Conservation (phyloP, 2,888 invertebrate species). For the Eledona agricola region DNA sequence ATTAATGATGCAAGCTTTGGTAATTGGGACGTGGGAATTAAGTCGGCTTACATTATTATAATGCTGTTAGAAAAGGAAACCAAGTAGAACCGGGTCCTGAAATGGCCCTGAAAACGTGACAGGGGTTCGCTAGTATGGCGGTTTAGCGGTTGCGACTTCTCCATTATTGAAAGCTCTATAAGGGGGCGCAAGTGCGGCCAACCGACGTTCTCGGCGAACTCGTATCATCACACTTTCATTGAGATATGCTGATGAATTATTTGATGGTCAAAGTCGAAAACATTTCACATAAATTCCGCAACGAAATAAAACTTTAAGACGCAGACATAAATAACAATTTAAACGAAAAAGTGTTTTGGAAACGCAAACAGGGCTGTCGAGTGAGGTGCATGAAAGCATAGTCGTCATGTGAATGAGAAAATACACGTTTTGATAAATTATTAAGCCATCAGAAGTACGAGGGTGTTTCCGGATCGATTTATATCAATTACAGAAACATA, state of each 20-base stretch:
- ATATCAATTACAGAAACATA: no score
- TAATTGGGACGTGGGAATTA: slow-evolving; percentile 37
- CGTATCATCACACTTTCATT: slow-evolving; percentile 45
- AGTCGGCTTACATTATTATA: slow-evolving; percentile 36
- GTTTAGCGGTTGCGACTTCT: slow-evolving; percentile 41
- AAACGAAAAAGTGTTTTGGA: no score
- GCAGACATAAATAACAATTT: no score
- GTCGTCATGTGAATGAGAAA: no score
- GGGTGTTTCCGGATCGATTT: no score
- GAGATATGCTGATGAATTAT: slow-evolving; percentile 40
- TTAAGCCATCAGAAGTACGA: no score
- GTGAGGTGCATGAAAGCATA: no score
- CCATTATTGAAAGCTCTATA: slow-evolving; percentile 40
- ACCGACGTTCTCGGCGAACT: slow-evolving; percentile 31
- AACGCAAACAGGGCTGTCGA: no score
- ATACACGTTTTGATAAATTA: no score
- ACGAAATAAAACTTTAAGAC: slow-evolving; percentile 2
- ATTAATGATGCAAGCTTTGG: slow-evolving; percentile 4
- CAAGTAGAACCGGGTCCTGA: slow-evolving; percentile 30
- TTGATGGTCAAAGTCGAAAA: slow-evolving; percentile 29
- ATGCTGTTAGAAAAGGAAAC: slow-evolving; percentile 33
- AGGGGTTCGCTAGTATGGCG: slow-evolving; percentile 30
- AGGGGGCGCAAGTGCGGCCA: slow-evolving; percentile 32
- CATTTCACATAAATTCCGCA: slow-evolving; percentile 4
- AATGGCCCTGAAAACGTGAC: slow-evolving; percentile 32